Evolutionary conservation across 2,888 invertebrate genomes (phyloP), one percentile per base, ranked within the genome.

Genomic region (Dugesia japonica): DNA sequence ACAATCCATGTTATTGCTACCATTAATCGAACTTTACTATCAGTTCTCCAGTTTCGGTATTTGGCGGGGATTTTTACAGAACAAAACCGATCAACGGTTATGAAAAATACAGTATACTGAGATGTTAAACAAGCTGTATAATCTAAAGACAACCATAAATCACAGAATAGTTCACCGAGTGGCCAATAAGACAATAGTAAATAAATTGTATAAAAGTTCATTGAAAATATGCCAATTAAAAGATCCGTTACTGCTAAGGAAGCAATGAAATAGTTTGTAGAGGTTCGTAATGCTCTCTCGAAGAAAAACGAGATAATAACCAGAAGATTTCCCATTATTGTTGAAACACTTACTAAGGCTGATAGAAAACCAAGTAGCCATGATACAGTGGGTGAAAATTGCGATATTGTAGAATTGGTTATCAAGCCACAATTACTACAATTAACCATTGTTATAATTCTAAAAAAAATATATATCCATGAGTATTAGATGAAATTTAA

Each of bases 241-340:
- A 97, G 89, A 85, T 97, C 95, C 13, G 94, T 94, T 77, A 94
- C 92, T 72, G 98, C 98, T 79, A 98, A 88, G 0, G 97, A 97
- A 7, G 95, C 95, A 80, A 98, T 95, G 87, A 97, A 98, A 87
- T 97, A 98, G 87, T 98, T 98, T 85, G 94, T 94, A 28, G 98
- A 97, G 83, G 97, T 95, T 77, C 98, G 86, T 79, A 88, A 87
- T 80, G 91, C 90, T 78, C 94, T 87, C 85, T 94, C 94, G 71
- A 95, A 91, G 79, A 94, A 90, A 85, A 97, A 97, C 72, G 94
- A 93, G 80, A 94, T 86, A 76, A 97, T 88, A 77, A 97, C 95
- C 79, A 98, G 88, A 76, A 95, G 91, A 84, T 98, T 98, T 76
- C 98, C 98, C 17, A 82, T 28, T 26, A 79, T 76, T 26, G 79